Conservation (phyloP, 2,113 vertebrate genomes). For the Manacus vitellinus region DNA sequence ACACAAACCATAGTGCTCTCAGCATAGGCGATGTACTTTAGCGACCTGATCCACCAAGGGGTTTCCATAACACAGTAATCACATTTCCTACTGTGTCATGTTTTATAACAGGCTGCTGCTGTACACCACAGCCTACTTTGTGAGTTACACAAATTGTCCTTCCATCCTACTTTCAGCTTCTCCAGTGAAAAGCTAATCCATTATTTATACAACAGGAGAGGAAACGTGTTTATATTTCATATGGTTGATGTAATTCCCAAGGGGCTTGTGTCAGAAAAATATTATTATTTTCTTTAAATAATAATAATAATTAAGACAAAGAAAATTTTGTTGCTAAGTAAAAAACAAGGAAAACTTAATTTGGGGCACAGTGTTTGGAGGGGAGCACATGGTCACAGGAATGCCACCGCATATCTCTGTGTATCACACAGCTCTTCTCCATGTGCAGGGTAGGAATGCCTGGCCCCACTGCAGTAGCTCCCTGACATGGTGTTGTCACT, state of each 20-base stretch:
- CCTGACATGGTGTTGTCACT: not conserved
- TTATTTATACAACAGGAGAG: not conserved
- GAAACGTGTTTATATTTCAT: constrained; percentile 10
- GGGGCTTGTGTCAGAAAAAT: not conserved
- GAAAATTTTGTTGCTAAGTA: not conserved
- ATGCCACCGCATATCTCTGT: accelerated
- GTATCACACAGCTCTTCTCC: accelerated
- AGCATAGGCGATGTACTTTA: not conserved
- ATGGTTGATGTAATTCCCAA: not conserved
- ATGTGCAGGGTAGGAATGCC: accelerated
- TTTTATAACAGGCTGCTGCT: constrained; percentile 20
- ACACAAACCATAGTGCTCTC: accelerated
- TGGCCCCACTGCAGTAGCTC: not conserved
- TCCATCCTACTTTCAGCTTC: not conserved
- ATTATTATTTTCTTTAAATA: not conserved
- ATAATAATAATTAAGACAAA: not conserved
- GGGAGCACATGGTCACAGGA: not conserved
- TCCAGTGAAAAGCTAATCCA: constrained; percentile 2
- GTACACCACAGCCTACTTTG: not conserved
- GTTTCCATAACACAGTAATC: not conserved
- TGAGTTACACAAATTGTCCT: not conserved
- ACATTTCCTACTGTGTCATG: not conserved
- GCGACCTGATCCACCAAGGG: not conserved
- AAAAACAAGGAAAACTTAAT: not conserved
- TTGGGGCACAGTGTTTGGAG: not conserved